Percentiles rank a stretch among this genome's conserved stretches.
These are phyloP conservation scores for Rattus rattus DNA, from an alignment of 2,113 vertebrate species.

Conservation along the genomic window DNA sequence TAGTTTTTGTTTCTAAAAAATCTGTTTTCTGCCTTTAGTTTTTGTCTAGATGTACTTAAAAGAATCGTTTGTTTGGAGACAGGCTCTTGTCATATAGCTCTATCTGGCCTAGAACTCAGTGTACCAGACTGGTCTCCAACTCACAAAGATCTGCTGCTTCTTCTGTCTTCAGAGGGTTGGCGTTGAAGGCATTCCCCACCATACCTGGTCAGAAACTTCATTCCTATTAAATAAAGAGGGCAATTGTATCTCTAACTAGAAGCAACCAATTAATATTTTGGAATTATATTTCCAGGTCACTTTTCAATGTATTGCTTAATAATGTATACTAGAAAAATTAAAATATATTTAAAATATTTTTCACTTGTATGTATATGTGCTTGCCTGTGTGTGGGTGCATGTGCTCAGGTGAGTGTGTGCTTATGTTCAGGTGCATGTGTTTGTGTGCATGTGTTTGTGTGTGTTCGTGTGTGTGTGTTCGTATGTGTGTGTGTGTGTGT, in stretches of 20 bases:
- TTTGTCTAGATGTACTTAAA: not conserved
- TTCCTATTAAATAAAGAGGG: not conserved
- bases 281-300: not conserved
- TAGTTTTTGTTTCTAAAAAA: not conserved
- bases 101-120: not conserved
- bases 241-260: not conserved
- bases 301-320: not conserved
- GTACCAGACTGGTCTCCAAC: not conserved
- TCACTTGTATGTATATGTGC: not conserved
- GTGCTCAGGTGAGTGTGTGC: not conserved
- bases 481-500: not conserved
- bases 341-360: not conserved
- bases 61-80: not conserved
- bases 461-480: not conserved
- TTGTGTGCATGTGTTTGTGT: no score
- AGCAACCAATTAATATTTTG: slow-evolving; percentile 21
- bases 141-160: not conserved
- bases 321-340: not conserved
- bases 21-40: not conserved
- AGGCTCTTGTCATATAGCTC: not conserved
- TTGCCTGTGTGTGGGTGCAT: not conserved
- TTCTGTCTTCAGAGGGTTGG: no score
- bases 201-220: not conserved
- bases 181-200: not conserved
- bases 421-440: not conserved